Evolutionary conservation across 2,888 invertebrate genomes (phyloP), one percentile per base, ranked within the genome.

Genomic region (Ganaspis brasiliensis): DNA sequence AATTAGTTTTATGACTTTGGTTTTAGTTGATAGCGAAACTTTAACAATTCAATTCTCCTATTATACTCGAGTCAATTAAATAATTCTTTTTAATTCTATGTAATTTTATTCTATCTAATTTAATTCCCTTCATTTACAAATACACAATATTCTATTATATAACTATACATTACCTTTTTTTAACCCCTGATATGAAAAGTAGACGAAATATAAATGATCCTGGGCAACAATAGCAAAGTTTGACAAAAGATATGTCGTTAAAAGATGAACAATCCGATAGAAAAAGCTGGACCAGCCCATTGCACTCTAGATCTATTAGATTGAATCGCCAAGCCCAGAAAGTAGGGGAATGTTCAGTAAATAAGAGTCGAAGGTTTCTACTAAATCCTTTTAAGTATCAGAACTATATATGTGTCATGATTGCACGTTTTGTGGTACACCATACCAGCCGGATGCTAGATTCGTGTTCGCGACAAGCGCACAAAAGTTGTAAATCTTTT

Each of bases 401-500:
- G 61, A 12, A 61, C 16, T 21, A 37, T 61, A 24, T 24, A 21
- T 56, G 56, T 56, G 56, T 56, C 61, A 37, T 61, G 61, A 61
- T 61, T 61, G 61, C 37, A 61, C 21, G 61, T 61, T 37, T 16
- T 61, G 19, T 61, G 19, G 37, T 37, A 37, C 19, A 35, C 16
- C 35, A 16, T 37, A 61, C 10, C n/a, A 49, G 49, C 19, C 61
- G 61, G 61, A 61, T 37, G 19, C 16, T 61, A 61, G 61, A 35
- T 61, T 19, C 37, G 61, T 37, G 59, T 37, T 61, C 19, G 61
- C 61, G 61, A 63, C 37, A 63, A 63, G 37, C 21, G 21, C 19
- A 63, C 61, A 63, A 21, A 63, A 40, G 61, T 63, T 63, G 61
- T 63, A 63, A 63, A 40, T 40, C 61, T 63, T 63, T 40, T 63